Percentiles rank a stretch among this genome's conserved stretches.
Conservation (phyloP, 2,888 invertebrate genomes). For the Raillietiella orientalis region DNA sequence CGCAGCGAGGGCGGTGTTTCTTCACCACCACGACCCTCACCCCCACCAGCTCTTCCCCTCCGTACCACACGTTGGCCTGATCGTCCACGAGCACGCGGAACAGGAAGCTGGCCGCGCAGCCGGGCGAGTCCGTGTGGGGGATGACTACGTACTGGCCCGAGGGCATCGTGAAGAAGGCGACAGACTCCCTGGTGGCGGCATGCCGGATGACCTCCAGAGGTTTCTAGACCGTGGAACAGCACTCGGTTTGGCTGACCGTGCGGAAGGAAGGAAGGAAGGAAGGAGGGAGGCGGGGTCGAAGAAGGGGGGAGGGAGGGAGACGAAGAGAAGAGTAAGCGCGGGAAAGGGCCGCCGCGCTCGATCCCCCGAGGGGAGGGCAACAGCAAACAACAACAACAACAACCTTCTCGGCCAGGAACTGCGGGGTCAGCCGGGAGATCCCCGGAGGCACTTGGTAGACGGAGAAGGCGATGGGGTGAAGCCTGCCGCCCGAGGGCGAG, state of each 20-base stretch:
- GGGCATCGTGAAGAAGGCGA: constrained; percentile 35
- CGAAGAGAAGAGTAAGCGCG: too few relatives aligned
- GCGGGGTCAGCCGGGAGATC: constrained; percentile 22
- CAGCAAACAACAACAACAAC: constrained; percentile 1
- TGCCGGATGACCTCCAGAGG: constrained; percentile 31
- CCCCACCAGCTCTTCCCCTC: too few relatives aligned
- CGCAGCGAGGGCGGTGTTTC: too few relatives aligned
- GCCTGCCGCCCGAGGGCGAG: constrained; percentile 12
- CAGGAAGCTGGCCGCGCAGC: constrained; percentile 32
- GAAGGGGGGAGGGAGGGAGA: too few relatives aligned
- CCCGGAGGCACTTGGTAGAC: constrained; percentile 31
- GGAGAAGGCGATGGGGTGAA: constrained; percentile 27
- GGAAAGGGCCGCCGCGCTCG: too few relatives aligned
- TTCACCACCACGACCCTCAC: too few relatives aligned
- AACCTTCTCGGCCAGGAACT: constrained; percentile 24
- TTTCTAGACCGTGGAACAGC: constrained; percentile 18
- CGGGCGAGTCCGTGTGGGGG: constrained; percentile 29
- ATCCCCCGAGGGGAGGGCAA: too few relatives aligned
- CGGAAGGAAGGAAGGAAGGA: neutral
- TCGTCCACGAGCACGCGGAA: constrained; percentile 34
- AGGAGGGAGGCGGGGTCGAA: too few relatives aligned
- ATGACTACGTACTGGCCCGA: constrained; percentile 38
- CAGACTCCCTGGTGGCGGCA: constrained; percentile 28
- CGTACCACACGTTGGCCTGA: constrained; percentile 32
- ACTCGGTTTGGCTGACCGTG: neutral